Base-by-base conservation (phyloP, 2,113 vertebrate genomes). In the Cephalopterus ornatus region DNA sequence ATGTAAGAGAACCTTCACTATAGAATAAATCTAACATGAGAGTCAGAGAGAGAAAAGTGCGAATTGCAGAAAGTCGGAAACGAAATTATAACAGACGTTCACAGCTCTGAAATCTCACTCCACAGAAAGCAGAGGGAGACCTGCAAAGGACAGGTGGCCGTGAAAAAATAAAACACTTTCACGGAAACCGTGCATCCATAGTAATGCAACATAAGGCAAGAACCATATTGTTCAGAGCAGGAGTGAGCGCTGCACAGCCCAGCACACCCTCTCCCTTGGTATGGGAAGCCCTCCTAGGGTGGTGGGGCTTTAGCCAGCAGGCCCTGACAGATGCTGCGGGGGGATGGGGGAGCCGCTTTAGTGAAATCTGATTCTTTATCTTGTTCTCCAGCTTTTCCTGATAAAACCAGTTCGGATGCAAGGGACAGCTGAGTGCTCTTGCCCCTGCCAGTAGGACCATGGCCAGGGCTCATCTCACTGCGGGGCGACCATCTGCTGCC, bases 361-460 rank as follows among this genome's bases (percentile, higher is more conserved):
- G 88, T 79, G 85, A 96, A 91, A 94, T 95, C 52, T 92, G 74
- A 93, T 87, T 97, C 89, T 95, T 95, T 94, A 89, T 91, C 92
- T 91, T 70, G 59, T 95, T 97, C 91, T 91, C 85, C 89, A 93
- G 92, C 86, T 93, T 97, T 95, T 96, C 95, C 93, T 96, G 92
- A 96, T 88, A 93, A 95, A 97, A 97, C 93, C 94, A 94, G 94
- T 93, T 97, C 4, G 4, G 91, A 95, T 96, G 80, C 94, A 92
- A 91, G 90, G 95, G 95, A 97, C 88, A 97, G 95, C 89, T 97
- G 94, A 96, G 93, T 92, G 95, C 94, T 96, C 92, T 93, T 96
- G 91, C 94, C 91, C 96, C 95, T 97, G 96, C 96, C 94, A 97
- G 96, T 97, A 96, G 95, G 94, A 95, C 94, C 95, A 97, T 93